Percentiles rank a stretch among this genome's conserved stretches.
Conservation (phyloP, 2,888 invertebrate species). For the Anoplius nigerrimus region DNA sequence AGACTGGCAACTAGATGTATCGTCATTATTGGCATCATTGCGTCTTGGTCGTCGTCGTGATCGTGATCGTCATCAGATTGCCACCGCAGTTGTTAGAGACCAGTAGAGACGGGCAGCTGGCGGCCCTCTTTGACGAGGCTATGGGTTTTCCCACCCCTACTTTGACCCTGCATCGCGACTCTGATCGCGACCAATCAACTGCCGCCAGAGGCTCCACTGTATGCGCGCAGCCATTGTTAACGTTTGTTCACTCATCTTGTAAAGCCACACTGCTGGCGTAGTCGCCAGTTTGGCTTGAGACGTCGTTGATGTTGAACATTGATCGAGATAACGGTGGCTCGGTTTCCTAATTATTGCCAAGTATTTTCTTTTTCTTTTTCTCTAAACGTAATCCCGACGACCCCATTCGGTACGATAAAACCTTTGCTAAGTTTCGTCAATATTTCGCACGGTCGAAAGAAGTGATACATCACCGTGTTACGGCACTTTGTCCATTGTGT, state of each 20-base stretch:
- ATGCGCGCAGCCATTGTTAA: slow-evolving; percentile 22
- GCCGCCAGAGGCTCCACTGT: slow-evolving; percentile 36
- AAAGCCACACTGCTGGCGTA: slow-evolving; percentile 11
- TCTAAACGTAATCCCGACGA: too few species aligned
- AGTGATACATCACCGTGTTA: too few species aligned
- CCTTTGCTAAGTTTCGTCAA: neutral
- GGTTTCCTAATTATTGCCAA: too few species aligned
- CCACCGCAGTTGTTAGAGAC: too few species aligned
- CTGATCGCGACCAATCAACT: neutral
- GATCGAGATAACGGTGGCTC: neutral
- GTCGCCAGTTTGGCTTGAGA: slow-evolving; percentile 21
- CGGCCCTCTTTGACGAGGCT: slow-evolving; percentile 48
- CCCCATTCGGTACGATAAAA: neutral
- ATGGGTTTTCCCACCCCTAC: slow-evolving; percentile 62
- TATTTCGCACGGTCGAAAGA: too few species aligned
- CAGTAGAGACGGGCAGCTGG: slow-evolving; percentile 41
- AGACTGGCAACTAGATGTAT: too few species aligned
- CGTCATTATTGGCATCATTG: too few species aligned
- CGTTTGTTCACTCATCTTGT: slow-evolving; percentile 21
- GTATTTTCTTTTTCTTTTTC: too few species aligned
- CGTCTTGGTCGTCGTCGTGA: too few species aligned
- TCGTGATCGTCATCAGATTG: too few species aligned
- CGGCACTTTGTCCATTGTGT: too few species aligned
- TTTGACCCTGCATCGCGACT: slow-evolving; percentile 9
- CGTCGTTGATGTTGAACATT: neutral